Evolutionary conservation across 2,113 vertebrate species (phyloP), one percentile per base, ranked within the genome.

Genomic region (Felis chaus): DNA sequence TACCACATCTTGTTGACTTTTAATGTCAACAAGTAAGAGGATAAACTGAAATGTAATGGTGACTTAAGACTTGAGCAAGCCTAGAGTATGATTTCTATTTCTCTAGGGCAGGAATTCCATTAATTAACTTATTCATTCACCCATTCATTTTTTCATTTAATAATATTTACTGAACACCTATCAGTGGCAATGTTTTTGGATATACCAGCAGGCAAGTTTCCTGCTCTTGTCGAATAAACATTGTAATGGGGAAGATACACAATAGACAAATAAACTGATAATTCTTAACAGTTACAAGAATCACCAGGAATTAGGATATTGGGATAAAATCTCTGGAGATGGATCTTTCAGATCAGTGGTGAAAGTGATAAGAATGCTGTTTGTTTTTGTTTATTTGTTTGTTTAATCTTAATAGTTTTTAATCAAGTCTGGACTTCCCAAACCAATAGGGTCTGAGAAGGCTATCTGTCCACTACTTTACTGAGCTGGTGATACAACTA

Each of bases 401-500:
- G 69, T 65, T 83, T 71, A 45, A 45, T 81, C 83, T 78, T 78
- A 78, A 16, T 36, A 55, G 36, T 83, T 74, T 86, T 94, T 95
- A 90, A 82, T 89, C 53, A 39, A 71, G 36, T 97, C 69, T 94
- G 81, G 78, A 84, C n/a, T 88, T 87, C 76, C 74, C 11, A 92
- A 65, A 61, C 81, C 74, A 84, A 96, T 11, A 83, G n/a, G 16
- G 36, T 74, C 23, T 80, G 80, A 84, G 65, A 95, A 92, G 36
- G 31, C 41, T 94, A 21, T 88, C 76, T 84, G 78, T 79, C 96
- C 90, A 96, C 57, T 74, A 78, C 69, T 57, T 96, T 92, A 36
- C 79, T 88, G 76, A 96, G 92, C 66, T 95, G 76, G 87, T 96
- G 96, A 95, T 88, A 96, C 69, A 85, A 39, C 90, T 96, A 96